Conservation (phyloP, 2,888 invertebrate species). For the Petrolisthes manimaculis region DNA sequence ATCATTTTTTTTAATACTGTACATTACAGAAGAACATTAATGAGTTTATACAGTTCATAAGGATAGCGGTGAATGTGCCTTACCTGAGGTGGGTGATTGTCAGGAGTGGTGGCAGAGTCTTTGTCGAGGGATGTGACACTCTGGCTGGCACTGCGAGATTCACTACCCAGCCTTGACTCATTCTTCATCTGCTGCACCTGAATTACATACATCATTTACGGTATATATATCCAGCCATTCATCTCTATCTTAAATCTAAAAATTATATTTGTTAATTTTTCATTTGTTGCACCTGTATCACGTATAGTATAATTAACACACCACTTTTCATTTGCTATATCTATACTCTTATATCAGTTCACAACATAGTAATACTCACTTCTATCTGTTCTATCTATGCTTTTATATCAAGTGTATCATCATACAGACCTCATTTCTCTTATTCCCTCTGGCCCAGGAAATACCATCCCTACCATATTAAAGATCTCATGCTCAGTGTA, state of each 20-base stretch:
- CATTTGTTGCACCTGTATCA: background rate
- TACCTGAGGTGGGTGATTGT: conserved; percentile 43
- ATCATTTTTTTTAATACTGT: background rate
- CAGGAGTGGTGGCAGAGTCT: conserved; percentile 76
- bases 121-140: conserved; percentile 90
- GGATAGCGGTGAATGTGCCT: background rate
- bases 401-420: too few relatives aligned
- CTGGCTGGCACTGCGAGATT: conserved; percentile 77
- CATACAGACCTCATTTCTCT: too few relatives aligned
- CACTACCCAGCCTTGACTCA: conserved; percentile 71
- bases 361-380: too few relatives aligned
- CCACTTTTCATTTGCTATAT: background rate
- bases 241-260: too few relatives aligned
- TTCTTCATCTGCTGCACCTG: conserved; percentile 71
- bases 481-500: too few relatives aligned
- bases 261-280: too few relatives aligned
- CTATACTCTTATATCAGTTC: too few relatives aligned
- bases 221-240: background rate
- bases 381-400: too few relatives aligned
- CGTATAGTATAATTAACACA: background rate
- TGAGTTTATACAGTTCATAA: background rate
- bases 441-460: too few relatives aligned
- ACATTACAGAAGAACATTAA: background rate
- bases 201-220: conserved; percentile 34
- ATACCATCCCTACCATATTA: too few relatives aligned